A percentile compares a stretch with the other conserved stretches of the same genome.
These are phyloP conservation scores for Copsychus sechellarum DNA, from an alignment of 2,113 vertebrate genomes.

Conservation along the genomic window DNA sequence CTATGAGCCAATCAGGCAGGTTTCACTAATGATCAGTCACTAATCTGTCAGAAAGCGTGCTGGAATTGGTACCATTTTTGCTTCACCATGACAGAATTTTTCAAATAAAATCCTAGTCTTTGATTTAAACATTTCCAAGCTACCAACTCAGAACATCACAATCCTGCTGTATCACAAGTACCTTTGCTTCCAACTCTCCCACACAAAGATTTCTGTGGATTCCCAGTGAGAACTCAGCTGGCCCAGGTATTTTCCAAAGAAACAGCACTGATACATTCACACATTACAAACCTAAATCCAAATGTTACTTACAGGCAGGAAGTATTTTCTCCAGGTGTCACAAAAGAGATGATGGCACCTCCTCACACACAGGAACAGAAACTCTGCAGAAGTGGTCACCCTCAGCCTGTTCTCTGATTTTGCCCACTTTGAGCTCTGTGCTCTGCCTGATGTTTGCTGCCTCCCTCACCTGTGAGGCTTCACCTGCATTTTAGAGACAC, in stretches of 20 bases:
- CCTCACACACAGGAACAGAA: neutral
- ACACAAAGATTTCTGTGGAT: neutral
- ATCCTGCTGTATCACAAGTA: neutral
- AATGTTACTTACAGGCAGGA: neutral
- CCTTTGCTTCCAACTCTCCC: neutral
- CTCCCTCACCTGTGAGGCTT: neutral
- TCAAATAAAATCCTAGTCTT: neutral
- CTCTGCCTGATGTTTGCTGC: neutral
- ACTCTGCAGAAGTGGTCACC: neutral
- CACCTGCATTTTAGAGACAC: neutral
- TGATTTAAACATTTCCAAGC: neutral
- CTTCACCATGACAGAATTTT: neutral
- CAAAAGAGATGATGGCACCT: neutral
- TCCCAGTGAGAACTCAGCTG: neutral
- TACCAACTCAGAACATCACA: neutral
- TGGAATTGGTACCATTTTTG: neutral
- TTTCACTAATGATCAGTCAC: neutral
- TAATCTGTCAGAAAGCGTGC: rapidly evolving
- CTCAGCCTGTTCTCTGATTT: neutral
- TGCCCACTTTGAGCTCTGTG: neutral
- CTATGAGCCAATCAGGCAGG: neutral
- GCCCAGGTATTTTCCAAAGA: neutral
- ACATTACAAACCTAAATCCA: neutral
- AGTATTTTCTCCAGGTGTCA: neutral
- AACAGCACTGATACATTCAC: neutral